These are phyloP conservation scores for Lepidurus apus DNA, from an alignment of 1,140 invertebrate species.

Conservation along the genomic window DNA sequence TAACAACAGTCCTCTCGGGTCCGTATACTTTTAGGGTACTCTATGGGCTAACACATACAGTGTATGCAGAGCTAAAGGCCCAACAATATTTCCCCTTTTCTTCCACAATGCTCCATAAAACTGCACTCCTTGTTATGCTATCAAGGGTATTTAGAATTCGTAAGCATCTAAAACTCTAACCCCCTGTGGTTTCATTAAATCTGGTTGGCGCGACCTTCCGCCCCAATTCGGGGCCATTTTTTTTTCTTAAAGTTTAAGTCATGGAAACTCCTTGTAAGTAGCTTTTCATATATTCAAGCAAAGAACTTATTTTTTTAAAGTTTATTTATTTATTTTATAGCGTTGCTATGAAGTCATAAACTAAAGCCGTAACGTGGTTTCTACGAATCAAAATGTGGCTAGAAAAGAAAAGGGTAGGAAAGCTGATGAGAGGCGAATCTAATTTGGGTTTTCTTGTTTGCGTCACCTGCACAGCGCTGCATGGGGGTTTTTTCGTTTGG, in stretches of 20 bases:
- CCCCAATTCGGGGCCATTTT: too few relatives aligned
- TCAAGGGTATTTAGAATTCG: not conserved
- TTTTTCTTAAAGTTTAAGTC: too few relatives aligned
- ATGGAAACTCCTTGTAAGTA: not conserved
- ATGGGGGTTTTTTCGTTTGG: not conserved
- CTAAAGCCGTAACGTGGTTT: constrained; percentile 2
- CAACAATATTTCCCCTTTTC: too few relatives aligned
- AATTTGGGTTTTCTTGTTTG: constrained; percentile 15
- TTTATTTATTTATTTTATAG: constrained; percentile 12
- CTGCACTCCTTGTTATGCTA: too few relatives aligned
- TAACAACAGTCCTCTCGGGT: too few relatives aligned
- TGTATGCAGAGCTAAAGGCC: too few relatives aligned
- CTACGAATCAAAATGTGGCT: constrained; percentile 7
- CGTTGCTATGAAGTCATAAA: constrained; percentile 15
- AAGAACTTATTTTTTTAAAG: not conserved
- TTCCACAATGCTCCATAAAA: too few relatives aligned
- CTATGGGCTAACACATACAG: too few relatives aligned
- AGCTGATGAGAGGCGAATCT: constrained; percentile 3
- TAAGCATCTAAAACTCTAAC: not conserved
- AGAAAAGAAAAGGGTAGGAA: not conserved
- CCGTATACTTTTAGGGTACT: too few relatives aligned
- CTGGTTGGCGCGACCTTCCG: not conserved
- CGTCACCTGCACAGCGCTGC: not conserved
- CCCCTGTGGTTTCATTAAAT: not conserved
- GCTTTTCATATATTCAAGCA: not conserved